Conservation (phyloP, 2,797 vertebrate species). For the Vipera latastei region DNA sequence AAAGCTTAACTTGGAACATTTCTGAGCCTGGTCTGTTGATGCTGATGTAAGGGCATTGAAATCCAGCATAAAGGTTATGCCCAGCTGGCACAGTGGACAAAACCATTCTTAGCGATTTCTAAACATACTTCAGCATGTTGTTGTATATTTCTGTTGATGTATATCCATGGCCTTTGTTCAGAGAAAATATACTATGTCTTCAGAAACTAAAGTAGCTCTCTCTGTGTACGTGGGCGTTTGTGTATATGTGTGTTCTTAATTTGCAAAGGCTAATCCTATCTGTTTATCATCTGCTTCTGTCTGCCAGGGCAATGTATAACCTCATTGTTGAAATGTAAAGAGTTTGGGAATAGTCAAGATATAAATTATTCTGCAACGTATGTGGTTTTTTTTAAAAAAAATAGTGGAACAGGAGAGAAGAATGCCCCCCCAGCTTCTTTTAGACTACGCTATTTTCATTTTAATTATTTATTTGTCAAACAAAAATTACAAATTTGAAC, state of each 20-base stretch:
- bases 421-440: not conserved
- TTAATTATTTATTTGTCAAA: not conserved
- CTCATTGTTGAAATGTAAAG: conserved; percentile 12
- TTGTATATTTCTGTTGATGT: conserved; percentile 12
- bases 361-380: not conserved
- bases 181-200: not conserved
- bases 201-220: not conserved
- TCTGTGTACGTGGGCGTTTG: not conserved
- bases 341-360: conserved; percentile 19
- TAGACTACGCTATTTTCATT: not conserved
- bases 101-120: not conserved
- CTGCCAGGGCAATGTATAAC: conserved; percentile 8
- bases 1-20: not conserved
- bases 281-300: not conserved
- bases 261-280: conserved; percentile 3
- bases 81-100: not conserved
- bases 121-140: conserved; percentile 1
- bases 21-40: not conserved
- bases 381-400: not conserved
- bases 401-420: not conserved
- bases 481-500: not conserved
- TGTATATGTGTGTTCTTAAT: conserved; percentile 40
- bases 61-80: not conserved
- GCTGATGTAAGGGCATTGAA: not conserved
- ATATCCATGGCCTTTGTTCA: not conserved